A percentile compares a stretch with the other conserved stretches of the same genome.
phyloP scores from a whole-genome alignment of 2,797 vertebrate genomes.

The Enteromius mattozi region DNA sequence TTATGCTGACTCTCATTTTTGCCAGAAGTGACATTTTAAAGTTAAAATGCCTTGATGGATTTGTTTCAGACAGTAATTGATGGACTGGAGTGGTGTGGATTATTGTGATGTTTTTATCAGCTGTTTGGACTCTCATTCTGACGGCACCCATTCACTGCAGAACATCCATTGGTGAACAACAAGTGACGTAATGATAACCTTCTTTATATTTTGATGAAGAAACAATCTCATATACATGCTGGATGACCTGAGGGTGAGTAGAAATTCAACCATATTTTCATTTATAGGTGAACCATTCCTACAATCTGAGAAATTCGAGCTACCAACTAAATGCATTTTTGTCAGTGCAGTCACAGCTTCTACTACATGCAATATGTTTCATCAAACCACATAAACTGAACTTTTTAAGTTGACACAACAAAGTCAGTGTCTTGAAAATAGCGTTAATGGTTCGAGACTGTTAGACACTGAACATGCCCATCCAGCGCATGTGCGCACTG shows the following conservation, averaged over 20 bases:
- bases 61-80: not conserved
- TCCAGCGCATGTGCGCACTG: too few relatives aligned
- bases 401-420: not conserved
- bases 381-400: not conserved
- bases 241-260: not conserved
- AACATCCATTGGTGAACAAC: not conserved
- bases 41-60: not conserved
- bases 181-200: not conserved
- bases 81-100: not conserved
- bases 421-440: not conserved
- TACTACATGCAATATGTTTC: not conserved
- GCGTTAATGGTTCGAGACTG: not conserved
- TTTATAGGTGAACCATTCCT: not conserved
- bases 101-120: not conserved
- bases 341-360: not conserved
- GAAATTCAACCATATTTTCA: not conserved
- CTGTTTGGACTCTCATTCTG: not conserved
- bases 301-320: not conserved
- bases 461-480: too few relatives aligned
- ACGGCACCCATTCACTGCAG: not conserved
- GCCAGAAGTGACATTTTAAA: not conserved
- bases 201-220: not conserved
- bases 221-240: not conserved
- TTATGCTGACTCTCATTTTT: not conserved
- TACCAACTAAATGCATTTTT: too few relatives aligned